Percentiles rank a stretch among this genome's conserved stretches.
These are phyloP conservation scores for Cheilosia vulpina DNA, from an alignment of 2,888 invertebrate species.

Conservation along the genomic window DNA sequence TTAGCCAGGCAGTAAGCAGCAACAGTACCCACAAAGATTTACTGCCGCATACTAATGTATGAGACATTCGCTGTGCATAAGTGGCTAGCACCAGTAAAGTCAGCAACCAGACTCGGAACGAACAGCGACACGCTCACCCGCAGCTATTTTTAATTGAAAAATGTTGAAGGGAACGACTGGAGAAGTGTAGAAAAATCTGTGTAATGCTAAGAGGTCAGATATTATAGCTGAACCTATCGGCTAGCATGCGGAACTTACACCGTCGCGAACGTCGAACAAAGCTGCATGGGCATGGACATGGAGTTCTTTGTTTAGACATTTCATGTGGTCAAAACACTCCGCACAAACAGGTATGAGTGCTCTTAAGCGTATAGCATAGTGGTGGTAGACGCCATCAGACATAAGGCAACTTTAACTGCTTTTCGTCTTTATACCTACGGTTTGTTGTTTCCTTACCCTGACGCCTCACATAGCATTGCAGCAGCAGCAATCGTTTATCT, in stretches of 20 bases:
- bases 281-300: conserved; percentile 25
- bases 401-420: conserved; percentile 47
- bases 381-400: conserved; percentile 38
- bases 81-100: conserved; percentile 1
- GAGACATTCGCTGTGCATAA: conserved; percentile 48
- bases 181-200: conserved; percentile 54
- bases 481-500: conserved; percentile 49
- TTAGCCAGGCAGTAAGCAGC: conserved; percentile 18
- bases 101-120: conserved; percentile 28
- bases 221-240: conserved; percentile 55
- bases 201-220: conserved; percentile 61
- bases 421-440: conserved; percentile 25
- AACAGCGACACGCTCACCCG: conserved; percentile 60
- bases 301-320: conserved; percentile 70
- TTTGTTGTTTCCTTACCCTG: conserved; percentile 20
- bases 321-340: conserved; percentile 65
- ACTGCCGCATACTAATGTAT: conserved; percentile 36
- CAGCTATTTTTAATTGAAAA: conserved; percentile 69
- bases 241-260: conserved; percentile 68
- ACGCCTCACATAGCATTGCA: not conserved
- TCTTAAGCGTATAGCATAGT: conserved; percentile 7
- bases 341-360: conserved; percentile 50
- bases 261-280: conserved; percentile 54
- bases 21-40: conserved; percentile 46
- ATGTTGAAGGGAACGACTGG: conserved; percentile 22